A percentile compares a stretch with the other conserved stretches of the same genome.
phyloP scores from a whole-genome alignment of 2,113 vertebrate species.

The Trinectes maculatus region DNA sequence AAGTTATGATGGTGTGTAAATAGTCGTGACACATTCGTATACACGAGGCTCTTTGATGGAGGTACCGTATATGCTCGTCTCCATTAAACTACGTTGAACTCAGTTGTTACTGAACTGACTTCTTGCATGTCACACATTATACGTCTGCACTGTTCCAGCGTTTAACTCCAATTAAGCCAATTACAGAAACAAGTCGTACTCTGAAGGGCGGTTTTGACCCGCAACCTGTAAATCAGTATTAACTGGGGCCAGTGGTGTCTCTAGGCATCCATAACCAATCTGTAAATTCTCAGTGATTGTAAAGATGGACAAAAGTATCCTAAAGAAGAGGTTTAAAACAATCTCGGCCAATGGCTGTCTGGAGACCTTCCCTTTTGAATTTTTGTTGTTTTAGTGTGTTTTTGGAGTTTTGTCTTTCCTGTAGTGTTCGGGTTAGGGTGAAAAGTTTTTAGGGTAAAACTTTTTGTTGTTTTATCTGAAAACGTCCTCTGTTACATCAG shows the following conservation, averaged over 20 bases:
- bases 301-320: not conserved
- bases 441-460: too few species aligned
- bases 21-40: constrained; percentile 3
- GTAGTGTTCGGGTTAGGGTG: too few species aligned
- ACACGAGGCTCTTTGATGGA: constrained; percentile 1
- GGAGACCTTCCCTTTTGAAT: not conserved
- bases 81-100: not conserved
- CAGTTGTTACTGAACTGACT: not conserved
- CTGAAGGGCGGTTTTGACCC: constrained; percentile 35
- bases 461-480: not conserved
- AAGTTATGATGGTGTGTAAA: constrained; percentile 6
- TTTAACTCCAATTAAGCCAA: constrained; percentile 46
- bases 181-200: constrained; percentile 32
- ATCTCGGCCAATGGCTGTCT: not conserved
- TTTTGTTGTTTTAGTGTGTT: not conserved
- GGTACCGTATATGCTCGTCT: not conserved
- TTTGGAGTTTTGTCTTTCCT: not conserved
- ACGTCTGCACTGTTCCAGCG: constrained; percentile 13
- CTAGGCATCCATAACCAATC: not conserved
- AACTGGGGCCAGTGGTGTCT: not conserved
- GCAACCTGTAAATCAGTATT: not conserved
- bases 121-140: not conserved
- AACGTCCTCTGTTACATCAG: not conserved
- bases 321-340: constrained; percentile 11
- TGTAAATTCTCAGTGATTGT: constrained; percentile 17